Base-by-base conservation (phyloP, 2,797 vertebrate species). In the Tarsius wallacei region DNA sequence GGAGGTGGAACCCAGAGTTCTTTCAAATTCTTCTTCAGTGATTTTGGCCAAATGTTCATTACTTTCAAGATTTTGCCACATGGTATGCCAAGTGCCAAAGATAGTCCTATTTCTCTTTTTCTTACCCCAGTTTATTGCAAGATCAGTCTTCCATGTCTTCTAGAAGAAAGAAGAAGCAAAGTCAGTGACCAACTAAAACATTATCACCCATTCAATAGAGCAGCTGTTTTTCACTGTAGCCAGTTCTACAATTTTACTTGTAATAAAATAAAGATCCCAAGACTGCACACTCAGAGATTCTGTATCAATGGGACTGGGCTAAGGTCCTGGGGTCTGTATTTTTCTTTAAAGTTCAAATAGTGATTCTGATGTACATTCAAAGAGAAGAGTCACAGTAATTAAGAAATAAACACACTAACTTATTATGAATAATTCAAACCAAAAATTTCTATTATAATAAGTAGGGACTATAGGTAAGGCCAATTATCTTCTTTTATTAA, bases 1-100 rank as follows among this genome's bases (percentile, higher is more conserved):
- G 11, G 64, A 42, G 17, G 3, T 28, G 33, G 17, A 24, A 16
- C 64, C 21, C 24, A 0, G 82, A 19, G 31, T 87, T 83, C 16
- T 12, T 53, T 77, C 33, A 73, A 31, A 13, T 80, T 90, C 53
- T 61, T 85, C 15, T 33, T 70, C 61, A 53, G 19, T 80, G 8
- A 87, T 33, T 53, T 70, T 68, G 88, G 26, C 12, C 59, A 95
- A 28, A 4, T 77, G 22, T 16, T 26, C 55, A 55, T 84, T 78
- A 84, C 70, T 77, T 84, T 96, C 53, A 93, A 42, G n/a, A 76
- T 87, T 81, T 82, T 16, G 26, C 28, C 17, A n/a, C 8, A 47
- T 24, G 12, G 16, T 47, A 93, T 14, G 19, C 15, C 13, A 88
- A 57, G 3, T 81, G 24, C 24, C 14, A 26, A 42, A 68, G 33